Conservation (phyloP, 2,797 vertebrate species). For the Brachyalestes nurse region DNA sequence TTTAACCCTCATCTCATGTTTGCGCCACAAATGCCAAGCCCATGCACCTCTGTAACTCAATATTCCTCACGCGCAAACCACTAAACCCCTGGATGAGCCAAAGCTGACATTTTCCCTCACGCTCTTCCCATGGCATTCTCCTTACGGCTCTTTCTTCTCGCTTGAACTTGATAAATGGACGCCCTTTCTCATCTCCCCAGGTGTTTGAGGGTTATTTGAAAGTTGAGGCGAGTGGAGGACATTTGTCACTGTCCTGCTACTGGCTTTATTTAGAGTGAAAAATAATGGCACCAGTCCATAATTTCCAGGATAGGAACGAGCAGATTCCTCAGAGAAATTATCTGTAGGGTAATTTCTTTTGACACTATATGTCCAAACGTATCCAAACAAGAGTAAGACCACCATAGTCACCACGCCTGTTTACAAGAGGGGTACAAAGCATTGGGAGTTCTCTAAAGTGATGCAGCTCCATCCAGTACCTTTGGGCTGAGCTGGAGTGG, state of each 20-base stretch:
- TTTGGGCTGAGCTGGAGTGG: no score
- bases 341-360: background rate
- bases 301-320: constrained; percentile 5
- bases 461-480: no score
- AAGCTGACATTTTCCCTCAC: constrained; percentile 61
- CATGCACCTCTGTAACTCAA: constrained; percentile 44
- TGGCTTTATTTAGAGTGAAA: background rate
- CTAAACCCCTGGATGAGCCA: constrained; percentile 43
- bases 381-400: no score
- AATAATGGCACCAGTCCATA: background rate
- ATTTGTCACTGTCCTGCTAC: constrained; percentile 40
- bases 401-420: no score
- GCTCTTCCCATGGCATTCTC: constrained; percentile 44
- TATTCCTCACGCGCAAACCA: constrained; percentile 48
- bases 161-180: constrained; percentile 38
- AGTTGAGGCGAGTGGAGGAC: constrained; percentile 14
- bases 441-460: background rate
- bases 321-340: background rate
- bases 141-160: constrained; percentile 29
- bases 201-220: constrained; percentile 41
- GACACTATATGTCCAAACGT: no score
- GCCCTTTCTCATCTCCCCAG: constrained; percentile 30
- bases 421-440: no score
- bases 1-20: constrained; percentile 21
- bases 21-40: constrained; percentile 59